Base-by-base conservation (phyloP, 2,888 invertebrate genomes). In the Corythucha ciliata region DNA sequence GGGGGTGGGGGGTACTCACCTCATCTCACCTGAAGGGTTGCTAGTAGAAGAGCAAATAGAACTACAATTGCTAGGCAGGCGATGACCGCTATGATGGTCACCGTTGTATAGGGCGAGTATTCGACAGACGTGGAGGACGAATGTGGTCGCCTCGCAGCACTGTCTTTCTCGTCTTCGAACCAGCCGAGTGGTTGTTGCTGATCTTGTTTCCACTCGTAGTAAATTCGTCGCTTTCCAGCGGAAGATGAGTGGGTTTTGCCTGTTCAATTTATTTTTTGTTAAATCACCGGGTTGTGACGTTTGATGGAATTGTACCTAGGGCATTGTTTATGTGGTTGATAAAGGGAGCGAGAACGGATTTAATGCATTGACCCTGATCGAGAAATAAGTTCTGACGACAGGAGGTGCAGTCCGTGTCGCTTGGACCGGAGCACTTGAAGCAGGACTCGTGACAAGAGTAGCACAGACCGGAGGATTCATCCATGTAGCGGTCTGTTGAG, bases 11-110 rank as follows among this genome's bases (percentile, higher is more conserved):
- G n/a, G n/a, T n/a, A 14, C 16, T 5, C 39, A 56, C 56, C 56
- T 56, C 56, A 56, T 56, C 56, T 56, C 37, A 57, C 57, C 42
- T 57, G 54, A 6, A 57, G 48, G 4, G 57, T 55, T 3, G 54
- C 50, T 22, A 57, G 53, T 6, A 57, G 47, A 3, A 57, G 45
- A 10, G 53, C 50, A 26, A 57, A 57, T 12, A 57, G 55, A 37
- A 57, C 50, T 27, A 55, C 41, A n/a, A 57, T 57, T 14, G 57
- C 55, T 20, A 57, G 44, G 37, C 53, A 55, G 18, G 57, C 57
- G 12, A 57, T 52, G 12, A 57, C 48, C 7, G 55, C 51, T 14
- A 57, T 57, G 22, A 57, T 51, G n/a, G 57, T 57, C 3, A 57
- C 54, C 4, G 57, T 57, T 1, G 55, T 53, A 27, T 51, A 55